Evolutionary conservation across 2,888 invertebrate species (phyloP).

Genomic region (Hirtodrosophila duncani): DNA sequence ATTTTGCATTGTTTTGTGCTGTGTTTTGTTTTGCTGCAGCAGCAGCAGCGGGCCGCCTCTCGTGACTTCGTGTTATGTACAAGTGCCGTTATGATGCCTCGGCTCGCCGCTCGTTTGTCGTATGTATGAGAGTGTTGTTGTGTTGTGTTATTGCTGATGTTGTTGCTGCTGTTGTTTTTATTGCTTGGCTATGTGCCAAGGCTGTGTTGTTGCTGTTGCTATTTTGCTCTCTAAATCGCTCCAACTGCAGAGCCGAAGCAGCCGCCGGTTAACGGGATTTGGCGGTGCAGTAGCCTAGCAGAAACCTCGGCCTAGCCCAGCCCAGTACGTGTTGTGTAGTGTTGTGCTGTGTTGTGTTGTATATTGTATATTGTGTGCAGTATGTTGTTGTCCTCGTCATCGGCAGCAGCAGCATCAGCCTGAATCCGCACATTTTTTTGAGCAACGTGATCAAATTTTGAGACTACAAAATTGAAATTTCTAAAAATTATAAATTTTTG

Average conservation of each 20-base stretch:
- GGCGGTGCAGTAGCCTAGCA: constrained; percentile 60
- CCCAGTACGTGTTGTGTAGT: constrained; percentile 35
- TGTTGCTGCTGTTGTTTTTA: constrained; percentile 32
- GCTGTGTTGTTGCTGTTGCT: constrained; percentile 50
- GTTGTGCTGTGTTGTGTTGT: constrained; percentile 30
- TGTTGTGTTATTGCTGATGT: constrained; percentile 32
- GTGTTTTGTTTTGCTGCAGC: constrained; percentile 69
- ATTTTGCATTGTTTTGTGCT: constrained; percentile 76
- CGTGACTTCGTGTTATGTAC: constrained; percentile 66
- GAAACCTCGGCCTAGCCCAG: constrained; percentile 42
- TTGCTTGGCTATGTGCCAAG: constrained; percentile 22
- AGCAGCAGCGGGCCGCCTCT: constrained; percentile 44
- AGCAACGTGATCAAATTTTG: background rate
- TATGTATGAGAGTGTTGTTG: constrained; percentile 19
- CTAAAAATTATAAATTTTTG: no score
- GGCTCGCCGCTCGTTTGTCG: constrained; percentile 64
- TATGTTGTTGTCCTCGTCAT: constrained; percentile 33
- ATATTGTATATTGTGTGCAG: constrained; percentile 33
- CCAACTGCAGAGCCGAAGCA: constrained; percentile 19
- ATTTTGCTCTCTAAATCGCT: constrained; percentile 60
- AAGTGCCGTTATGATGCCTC: constrained; percentile 61
- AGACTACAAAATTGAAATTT: background rate
- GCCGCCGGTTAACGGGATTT: constrained; percentile 66
- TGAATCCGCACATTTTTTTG: background rate
- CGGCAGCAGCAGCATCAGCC: constrained; percentile 3